Percentiles rank a stretch among this genome's conserved stretches.
Conservation (phyloP, 2,888 invertebrate species). For the Napeogenes sylphis region DNA sequence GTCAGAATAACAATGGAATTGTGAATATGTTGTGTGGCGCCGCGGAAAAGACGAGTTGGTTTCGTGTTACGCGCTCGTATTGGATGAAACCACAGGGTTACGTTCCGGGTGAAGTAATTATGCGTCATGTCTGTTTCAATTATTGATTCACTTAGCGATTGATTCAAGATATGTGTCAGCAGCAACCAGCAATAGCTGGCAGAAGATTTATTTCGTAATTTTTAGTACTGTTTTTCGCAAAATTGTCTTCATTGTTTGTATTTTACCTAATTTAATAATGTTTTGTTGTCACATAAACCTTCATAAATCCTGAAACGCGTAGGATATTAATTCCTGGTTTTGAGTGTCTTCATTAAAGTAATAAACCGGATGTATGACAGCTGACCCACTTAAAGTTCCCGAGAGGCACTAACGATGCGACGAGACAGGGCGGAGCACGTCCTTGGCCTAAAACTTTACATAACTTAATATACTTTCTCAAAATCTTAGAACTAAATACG, state of each 20-base stretch:
- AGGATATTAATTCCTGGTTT: not conserved
- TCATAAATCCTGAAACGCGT: not conserved
- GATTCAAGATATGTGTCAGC: not conserved
- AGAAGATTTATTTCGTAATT: no score
- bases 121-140: not conserved
- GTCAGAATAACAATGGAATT: constrained; percentile 24
- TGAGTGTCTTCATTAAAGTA: constrained; percentile 2
- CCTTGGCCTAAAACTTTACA: constrained; percentile 48
- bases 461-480: not conserved
- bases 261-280: not conserved
- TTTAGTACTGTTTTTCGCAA: no score
- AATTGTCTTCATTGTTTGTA: no score
- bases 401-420: constrained; percentile 39
- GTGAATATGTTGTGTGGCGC: constrained; percentile 20
- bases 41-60: constrained; percentile 13
- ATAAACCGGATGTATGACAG: constrained; percentile 14
- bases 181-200: no score
- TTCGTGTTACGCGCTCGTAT: constrained; percentile 8
- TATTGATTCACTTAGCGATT: not conserved
- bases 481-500: not conserved
- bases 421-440: constrained; percentile 51
- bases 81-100: constrained; percentile 2
- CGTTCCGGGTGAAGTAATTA: constrained; percentile 5
- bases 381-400: constrained; percentile 49
- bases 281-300: not conserved